Evolutionary conservation across 2,888 invertebrate genomes (phyloP), one percentile per base, ranked within the genome.

Genomic region (Colletes collaris): DNA sequence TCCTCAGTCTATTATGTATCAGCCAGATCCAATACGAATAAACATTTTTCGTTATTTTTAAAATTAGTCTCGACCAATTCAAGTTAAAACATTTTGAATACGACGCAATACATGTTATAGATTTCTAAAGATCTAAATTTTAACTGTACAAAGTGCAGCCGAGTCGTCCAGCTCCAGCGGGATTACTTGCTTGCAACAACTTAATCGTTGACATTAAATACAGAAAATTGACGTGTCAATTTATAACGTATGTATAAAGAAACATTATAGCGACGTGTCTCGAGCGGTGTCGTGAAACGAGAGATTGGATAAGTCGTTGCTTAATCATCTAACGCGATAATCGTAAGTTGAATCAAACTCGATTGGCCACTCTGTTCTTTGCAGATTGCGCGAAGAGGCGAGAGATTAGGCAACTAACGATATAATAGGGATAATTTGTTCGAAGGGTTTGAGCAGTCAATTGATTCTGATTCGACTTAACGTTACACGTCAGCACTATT

Each of bases 101-200:
- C 27, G 27, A 27, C 27, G 0, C 27, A 27, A 27, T 27, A 27
- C 27, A 81, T 86, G 83, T 65, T 77, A 70, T 76, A 74, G 55
- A 83, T 83, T 68, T 83, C 66, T 86, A 84, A 85, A 81, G 82
- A 87, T 87, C 86, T 85, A 88, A 86, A 87, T 82, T 72, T 68
- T 80, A 79, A 86, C 90, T 90, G 90, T 90, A 90, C 89, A 90
- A 90, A 84, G 86, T 80, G 81, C 73, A 44, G 19, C 56, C 59
- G 62, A 60, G 67, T 78, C 55, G 40, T 76, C 40, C 53, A 59
- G 65, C 46, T 68, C 67, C 80, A 67, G 46, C 13, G 53, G 59
- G 49, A 56, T 73, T 68, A 70, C 58, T 62, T 50, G 58, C 49
- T 60, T 46, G 19, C 49, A 44, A 77, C 76, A 44, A 77, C 76